A percentile compares a stretch with the other conserved stretches of the same genome.
Conservation (phyloP, 2,797 vertebrate species). For the Sternarchorhynchus goeldii region DNA sequence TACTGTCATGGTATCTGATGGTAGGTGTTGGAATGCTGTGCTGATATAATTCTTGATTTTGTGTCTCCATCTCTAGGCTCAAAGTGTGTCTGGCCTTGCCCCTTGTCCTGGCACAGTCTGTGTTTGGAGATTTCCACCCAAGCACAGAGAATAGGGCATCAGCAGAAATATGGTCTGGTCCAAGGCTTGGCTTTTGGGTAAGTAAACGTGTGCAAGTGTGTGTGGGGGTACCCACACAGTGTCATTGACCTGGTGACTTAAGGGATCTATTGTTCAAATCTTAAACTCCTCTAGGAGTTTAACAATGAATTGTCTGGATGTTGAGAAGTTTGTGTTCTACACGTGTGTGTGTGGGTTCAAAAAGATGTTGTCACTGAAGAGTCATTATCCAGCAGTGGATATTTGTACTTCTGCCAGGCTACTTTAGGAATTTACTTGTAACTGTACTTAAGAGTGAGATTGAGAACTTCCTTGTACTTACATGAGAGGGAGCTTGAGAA, state of each 20-base stretch:
- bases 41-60: not conserved
- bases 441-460: not conserved
- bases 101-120: slow-evolving; percentile 8
- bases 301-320: not conserved
- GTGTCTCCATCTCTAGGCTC: slow-evolving; percentile 9
- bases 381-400: not conserved
- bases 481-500: not conserved
- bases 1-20: too few species aligned
- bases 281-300: not conserved
- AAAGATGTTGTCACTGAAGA: not conserved
- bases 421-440: not conserved
- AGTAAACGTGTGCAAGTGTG: slow-evolving; percentile 6
- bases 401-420: too few species aligned
- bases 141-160: not conserved
- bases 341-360: not conserved
- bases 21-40: not conserved
- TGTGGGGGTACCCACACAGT: too few species aligned
- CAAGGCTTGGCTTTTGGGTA: slow-evolving; percentile 53
- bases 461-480: slow-evolving; percentile 28
- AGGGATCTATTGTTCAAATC: not conserved
- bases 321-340: not conserved
- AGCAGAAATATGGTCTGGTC: slow-evolving; percentile 45
- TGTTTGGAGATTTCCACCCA: not conserved
- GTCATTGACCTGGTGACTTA: too few species aligned
- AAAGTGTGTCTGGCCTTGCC: not conserved